phyloP scores from a whole-genome alignment of 2,113 vertebrate species.

The Ailuropoda melanoleuca region DNA sequence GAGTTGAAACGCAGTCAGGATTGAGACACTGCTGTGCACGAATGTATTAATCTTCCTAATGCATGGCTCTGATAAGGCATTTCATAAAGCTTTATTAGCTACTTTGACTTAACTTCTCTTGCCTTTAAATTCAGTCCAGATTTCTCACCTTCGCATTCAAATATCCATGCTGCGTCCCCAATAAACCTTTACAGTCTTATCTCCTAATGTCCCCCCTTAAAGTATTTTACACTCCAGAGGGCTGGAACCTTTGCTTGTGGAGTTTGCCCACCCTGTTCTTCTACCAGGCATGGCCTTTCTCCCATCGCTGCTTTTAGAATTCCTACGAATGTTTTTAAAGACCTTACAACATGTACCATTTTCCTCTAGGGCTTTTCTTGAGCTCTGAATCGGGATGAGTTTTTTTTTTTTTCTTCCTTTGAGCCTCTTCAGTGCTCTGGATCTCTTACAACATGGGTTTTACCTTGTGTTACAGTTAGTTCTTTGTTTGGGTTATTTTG shows the following conservation, averaged over 20 bases:
- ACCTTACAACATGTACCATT: not conserved
- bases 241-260: not conserved
- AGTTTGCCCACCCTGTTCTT: not conserved
- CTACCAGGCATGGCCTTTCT: not conserved
- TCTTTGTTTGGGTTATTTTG: constrained; percentile 18
- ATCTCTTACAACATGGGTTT: constrained; percentile 16
- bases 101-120: constrained; percentile 10
- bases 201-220: not conserved
- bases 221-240: not conserved
- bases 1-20: not conserved
- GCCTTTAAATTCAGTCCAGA: constrained; percentile 6
- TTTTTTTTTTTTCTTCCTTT: not conserved
- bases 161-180: not conserved
- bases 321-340: constrained; percentile 26
- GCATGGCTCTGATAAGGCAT: not conserved
- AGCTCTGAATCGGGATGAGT: constrained; percentile 17
- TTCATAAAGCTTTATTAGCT: not conserved
- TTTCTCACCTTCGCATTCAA: constrained; percentile 8
- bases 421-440: not conserved
- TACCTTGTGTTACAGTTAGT: not conserved
- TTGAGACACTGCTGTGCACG: not conserved
- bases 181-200: not conserved
- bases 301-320: not conserved
- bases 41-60: not conserved
- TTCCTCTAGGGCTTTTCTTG: constrained; percentile 8